phyloP scores from a whole-genome alignment of 2,113 vertebrate species.

The Fregetta grallaria region DNA sequence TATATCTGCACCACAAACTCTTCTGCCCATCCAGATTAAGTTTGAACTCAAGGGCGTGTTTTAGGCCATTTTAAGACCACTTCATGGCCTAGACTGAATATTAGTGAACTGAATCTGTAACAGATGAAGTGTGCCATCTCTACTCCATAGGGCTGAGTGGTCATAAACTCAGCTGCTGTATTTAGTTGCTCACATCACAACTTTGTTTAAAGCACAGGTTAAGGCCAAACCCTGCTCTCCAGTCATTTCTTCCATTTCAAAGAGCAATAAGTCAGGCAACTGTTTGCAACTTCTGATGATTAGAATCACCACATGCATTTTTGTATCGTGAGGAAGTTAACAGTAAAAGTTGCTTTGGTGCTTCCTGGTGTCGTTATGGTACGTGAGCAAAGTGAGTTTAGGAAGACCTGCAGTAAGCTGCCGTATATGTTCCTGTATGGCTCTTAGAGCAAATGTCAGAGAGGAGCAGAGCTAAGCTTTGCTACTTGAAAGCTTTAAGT shows the following conservation, averaged over 20 bases:
- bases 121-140: background rate
- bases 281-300: background rate
- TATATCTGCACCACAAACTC: background rate
- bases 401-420: background rate
- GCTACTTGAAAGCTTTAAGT: background rate
- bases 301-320: background rate
- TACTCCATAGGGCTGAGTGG: background rate
- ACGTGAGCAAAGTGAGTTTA: background rate
- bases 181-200: background rate
- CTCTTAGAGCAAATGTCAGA: background rate
- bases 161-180: background rate
- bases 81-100: background rate
- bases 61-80: background rate
- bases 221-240: background rate
- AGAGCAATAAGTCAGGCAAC: background rate
- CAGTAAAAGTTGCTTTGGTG: background rate
- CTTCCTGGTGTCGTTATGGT: background rate
- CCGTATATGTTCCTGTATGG: background rate
- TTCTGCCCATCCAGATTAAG: background rate
- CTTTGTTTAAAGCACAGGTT: background rate
- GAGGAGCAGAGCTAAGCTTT: background rate
- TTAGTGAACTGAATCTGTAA: background rate
- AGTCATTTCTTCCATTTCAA: background rate
- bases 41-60: background rate
- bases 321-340: background rate